Conservation (phyloP, 2,888 invertebrate genomes). For the Vesta saturnalis region DNA sequence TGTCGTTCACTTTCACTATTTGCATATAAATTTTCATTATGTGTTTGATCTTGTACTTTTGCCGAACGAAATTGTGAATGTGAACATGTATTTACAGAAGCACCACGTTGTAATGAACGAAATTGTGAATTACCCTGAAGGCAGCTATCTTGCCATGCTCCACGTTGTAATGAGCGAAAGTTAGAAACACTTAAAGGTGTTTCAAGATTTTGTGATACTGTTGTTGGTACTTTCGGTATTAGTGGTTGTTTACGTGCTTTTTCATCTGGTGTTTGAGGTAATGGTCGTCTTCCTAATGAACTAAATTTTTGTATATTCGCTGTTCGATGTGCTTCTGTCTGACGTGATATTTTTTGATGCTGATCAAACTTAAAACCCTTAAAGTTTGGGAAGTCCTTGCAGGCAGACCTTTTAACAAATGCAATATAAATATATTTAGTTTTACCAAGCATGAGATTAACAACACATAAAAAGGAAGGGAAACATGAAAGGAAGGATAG, state of each 20-base stretch:
- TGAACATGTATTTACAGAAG: conserved; percentile 47
- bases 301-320: conserved; percentile 63
- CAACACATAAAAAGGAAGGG: too few species aligned
- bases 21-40: conserved; percentile 59
- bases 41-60: conserved; percentile 60
- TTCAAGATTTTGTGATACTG: conserved; percentile 56
- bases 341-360: conserved; percentile 53
- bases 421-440: conserved; percentile 59
- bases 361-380: conserved; percentile 65
- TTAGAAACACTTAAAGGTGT: conserved; percentile 64
- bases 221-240: conserved; percentile 59
- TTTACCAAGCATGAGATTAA: too few species aligned
- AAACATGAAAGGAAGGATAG: too few species aligned
- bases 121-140: conserved; percentile 55
- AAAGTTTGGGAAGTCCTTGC: conserved; percentile 64
- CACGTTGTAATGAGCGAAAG: conserved; percentile 65
- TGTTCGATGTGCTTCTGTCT: conserved; percentile 48
- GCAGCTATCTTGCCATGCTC: conserved; percentile 58
- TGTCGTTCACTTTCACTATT: conserved; percentile 63
- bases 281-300: conserved; percentile 60
- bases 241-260: conserved; percentile 58
- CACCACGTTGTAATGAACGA: conserved; percentile 64
- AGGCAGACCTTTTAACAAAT: conserved; percentile 61
- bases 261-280: conserved; percentile 62
- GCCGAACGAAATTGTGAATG: conserved; percentile 60